These are phyloP conservation scores for Carapus acus DNA, from an alignment of 2,797 vertebrate species.

Conservation along the genomic window DNA sequence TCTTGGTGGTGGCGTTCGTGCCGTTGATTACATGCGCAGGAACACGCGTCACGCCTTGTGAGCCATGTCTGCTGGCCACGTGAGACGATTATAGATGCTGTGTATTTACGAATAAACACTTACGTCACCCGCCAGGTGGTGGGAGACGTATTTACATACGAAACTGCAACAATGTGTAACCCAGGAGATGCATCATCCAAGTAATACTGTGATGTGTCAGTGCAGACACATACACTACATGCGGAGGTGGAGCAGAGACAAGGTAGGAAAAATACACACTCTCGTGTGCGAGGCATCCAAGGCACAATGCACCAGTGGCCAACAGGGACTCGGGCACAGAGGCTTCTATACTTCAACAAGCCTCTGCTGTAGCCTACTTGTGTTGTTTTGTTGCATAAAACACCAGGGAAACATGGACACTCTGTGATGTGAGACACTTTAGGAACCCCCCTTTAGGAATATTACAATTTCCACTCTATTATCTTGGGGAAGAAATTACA, in stretches of 20 bases:
- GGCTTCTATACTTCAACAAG: conserved; percentile 1
- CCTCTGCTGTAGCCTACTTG: conserved; percentile 5
- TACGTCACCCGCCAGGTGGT: conserved; percentile 51
- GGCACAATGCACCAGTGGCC: neutral
- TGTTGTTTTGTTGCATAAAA: conserved; percentile 1
- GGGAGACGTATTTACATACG: no score
- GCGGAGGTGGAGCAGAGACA: conserved; percentile 1
- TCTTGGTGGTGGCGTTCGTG: neutral
- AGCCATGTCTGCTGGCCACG: conserved; percentile 16
- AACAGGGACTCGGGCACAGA: conserved; percentile 4
- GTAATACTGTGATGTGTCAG: no score
- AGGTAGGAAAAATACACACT: conserved; percentile 6
- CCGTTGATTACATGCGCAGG: neutral
- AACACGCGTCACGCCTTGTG: conserved; percentile 10
- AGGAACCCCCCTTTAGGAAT: no score
- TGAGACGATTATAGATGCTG: conserved; percentile 59
- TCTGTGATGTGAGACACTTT: no score
- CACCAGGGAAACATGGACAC: neutral
- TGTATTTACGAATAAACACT: conserved; percentile 52
- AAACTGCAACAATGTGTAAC: no score
- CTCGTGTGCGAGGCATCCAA: conserved; percentile 19
- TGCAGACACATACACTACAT: no score
- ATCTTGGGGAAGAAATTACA: no score
- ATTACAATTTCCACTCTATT: neutral
- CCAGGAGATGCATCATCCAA: no score